phyloP scores from a whole-genome alignment of 2,113 vertebrate species.

The Ciconia maguari region DNA sequence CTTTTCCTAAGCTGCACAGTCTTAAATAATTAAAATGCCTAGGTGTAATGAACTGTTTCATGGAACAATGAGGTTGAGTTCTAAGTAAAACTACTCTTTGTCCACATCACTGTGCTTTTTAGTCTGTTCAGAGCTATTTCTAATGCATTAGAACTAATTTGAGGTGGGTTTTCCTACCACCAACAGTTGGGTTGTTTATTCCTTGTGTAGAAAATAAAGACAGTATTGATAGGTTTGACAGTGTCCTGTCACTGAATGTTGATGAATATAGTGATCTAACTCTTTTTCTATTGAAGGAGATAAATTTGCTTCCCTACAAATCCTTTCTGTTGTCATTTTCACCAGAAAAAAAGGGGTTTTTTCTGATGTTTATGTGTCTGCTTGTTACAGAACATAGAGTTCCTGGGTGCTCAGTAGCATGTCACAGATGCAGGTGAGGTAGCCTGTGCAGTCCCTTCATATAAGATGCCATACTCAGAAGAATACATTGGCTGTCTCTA shows the following conservation, averaged over 20 bases:
- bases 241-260: background rate
- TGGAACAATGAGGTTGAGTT: background rate
- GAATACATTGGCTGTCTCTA: background rate
- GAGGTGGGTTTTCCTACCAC: background rate
- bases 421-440: background rate
- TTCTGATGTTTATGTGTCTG: background rate
- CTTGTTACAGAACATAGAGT: background rate
- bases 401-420: background rate
- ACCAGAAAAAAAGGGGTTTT: accelerated
- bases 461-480: background rate
- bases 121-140: background rate
- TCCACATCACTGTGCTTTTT: background rate
- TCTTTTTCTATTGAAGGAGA: background rate
- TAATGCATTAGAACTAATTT: background rate
- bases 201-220: background rate
- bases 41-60: background rate
- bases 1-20: background rate
- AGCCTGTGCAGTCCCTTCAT: background rate
- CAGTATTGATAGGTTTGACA: background rate
- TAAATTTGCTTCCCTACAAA: background rate
- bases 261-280: background rate
- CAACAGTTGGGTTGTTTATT: background rate
- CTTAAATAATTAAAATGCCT: background rate
- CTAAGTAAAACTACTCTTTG: background rate
- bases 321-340: background rate